These are phyloP conservation scores for Excalfactoria chinensis DNA, from an alignment of 2,113 vertebrate species.

Conservation along the genomic window DNA sequence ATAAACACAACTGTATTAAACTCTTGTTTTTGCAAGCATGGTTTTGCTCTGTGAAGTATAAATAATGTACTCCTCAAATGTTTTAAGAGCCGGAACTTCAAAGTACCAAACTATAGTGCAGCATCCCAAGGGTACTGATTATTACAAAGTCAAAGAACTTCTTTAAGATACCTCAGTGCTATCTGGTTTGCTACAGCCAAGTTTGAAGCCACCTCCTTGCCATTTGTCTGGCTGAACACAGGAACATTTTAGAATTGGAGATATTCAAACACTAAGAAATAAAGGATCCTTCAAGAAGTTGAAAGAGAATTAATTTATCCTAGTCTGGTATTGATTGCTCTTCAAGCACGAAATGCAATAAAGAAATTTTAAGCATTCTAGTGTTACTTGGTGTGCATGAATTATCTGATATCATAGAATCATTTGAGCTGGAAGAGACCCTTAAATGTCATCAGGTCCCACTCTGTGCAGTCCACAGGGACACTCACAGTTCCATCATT, in stretches of 20 bases:
- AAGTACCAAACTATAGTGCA: not conserved
- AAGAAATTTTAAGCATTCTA: not conserved
- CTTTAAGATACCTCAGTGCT: not conserved
- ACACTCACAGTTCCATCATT: no score
- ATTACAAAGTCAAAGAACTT: not conserved
- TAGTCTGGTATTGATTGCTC: not conserved
- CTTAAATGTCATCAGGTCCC: no score
- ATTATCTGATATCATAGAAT: not conserved
- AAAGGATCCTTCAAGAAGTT: constrained; percentile 24
- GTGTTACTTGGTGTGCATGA: not conserved
- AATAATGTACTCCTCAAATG: constrained; percentile 16
- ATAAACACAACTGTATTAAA: not conserved
- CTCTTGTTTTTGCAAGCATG: not conserved
- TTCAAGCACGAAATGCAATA: not conserved
- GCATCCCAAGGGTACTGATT: constrained; percentile 21
- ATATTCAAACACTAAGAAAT: not conserved
- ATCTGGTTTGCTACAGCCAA: not conserved
- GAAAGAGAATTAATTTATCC: constrained; percentile 51
- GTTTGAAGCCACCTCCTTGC: constrained; percentile 38
- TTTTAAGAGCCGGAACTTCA: constrained; percentile 35
- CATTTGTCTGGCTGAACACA: not conserved
- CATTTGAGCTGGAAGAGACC: no score
- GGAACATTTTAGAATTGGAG: constrained; percentile 44
- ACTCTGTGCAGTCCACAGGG: no score
- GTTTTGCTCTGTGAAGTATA: constrained; percentile 38